phyloP scores from a whole-genome alignment of 2,797 vertebrate genomes.

The Aquila chrysaetos region DNA sequence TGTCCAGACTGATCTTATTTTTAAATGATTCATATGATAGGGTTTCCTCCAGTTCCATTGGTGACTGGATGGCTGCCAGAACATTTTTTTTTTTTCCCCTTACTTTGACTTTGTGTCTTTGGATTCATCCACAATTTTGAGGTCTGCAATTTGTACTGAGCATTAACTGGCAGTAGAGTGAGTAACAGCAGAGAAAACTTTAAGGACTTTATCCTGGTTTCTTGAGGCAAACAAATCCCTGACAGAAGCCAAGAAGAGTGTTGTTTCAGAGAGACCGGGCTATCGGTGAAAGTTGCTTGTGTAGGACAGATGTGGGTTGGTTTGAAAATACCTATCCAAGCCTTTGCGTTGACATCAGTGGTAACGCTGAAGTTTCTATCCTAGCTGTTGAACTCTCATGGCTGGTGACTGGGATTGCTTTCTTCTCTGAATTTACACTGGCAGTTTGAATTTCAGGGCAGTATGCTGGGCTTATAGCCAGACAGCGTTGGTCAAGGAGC shows the following conservation, averaged over 20 bases:
- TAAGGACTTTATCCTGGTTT: neutral
- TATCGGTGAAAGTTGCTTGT: neutral
- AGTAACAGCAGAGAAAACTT: neutral
- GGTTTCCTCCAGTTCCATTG: slow-evolving; percentile 60
- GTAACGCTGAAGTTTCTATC: neutral
- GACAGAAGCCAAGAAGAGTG: neutral
- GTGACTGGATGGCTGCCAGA: slow-evolving; percentile 46
- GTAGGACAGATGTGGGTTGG: neutral
- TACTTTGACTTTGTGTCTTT: slow-evolving; percentile 36
- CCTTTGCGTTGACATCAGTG: neutral
- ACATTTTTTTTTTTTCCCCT: neutral
- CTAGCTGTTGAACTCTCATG: neutral
- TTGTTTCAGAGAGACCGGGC: neutral
- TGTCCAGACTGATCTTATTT: slow-evolving; percentile 63
- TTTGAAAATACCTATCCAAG: neutral
- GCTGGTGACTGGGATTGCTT: neutral
- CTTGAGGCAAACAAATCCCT: slow-evolving; percentile 4
- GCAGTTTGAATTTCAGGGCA: neutral
- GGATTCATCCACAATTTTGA: slow-evolving; percentile 36
- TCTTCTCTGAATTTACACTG: slow-evolving; percentile 5
- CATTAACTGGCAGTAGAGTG: slow-evolving; percentile 10
- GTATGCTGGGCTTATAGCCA: neutral
- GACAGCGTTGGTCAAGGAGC: neutral
- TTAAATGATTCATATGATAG: slow-evolving; percentile 65
- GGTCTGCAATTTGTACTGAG: slow-evolving; percentile 12